These are phyloP conservation scores for Ormyrus nitidulus DNA, from an alignment of 2,888 invertebrate species.

Conservation along the genomic window DNA sequence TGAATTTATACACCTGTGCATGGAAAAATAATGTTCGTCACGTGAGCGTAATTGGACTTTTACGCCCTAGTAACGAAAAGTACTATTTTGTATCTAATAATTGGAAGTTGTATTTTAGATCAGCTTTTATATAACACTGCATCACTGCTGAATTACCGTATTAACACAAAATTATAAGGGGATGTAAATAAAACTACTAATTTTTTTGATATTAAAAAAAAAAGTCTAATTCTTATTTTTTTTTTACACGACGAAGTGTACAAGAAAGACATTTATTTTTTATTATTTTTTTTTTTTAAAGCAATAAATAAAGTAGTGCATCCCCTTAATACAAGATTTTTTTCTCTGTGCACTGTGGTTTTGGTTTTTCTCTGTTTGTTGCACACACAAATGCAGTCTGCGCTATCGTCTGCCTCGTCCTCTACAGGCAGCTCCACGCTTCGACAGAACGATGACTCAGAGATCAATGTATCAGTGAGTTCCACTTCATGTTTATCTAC, in stretches of 20 bases:
- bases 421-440: slow-evolving; percentile 66
- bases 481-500: slow-evolving; percentile 49
- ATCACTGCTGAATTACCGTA: slow-evolving; percentile 63
- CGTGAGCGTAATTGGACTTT: too few relatives aligned
- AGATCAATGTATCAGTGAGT: slow-evolving; percentile 71
- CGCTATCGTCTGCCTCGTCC: slow-evolving; percentile 69
- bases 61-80: too few relatives aligned
- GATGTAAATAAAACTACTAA: slow-evolving; percentile 19
- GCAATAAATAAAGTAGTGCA: neutral
- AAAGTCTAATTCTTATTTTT: neutral
- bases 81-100: slow-evolving; percentile 36
- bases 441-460: slow-evolving; percentile 64
- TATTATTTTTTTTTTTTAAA: too few relatives aligned
- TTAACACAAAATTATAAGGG: slow-evolving; percentile 67
- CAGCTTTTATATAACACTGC: slow-evolving; percentile 61
- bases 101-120: slow-evolving; percentile 34
- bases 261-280: too few relatives aligned
- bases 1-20: too few relatives aligned
- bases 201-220: neutral
- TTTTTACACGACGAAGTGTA: too few relatives aligned
- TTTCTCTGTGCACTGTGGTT: slow-evolving; percentile 72
- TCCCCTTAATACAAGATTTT: slow-evolving; percentile 46
- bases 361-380: slow-evolving; percentile 66
- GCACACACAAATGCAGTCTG: slow-evolving; percentile 67
- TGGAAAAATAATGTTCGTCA: too few relatives aligned